These are phyloP conservation scores for Helicoverpa assulta DNA, from an alignment of 2,888 invertebrate genomes.

Conservation along the genomic window DNA sequence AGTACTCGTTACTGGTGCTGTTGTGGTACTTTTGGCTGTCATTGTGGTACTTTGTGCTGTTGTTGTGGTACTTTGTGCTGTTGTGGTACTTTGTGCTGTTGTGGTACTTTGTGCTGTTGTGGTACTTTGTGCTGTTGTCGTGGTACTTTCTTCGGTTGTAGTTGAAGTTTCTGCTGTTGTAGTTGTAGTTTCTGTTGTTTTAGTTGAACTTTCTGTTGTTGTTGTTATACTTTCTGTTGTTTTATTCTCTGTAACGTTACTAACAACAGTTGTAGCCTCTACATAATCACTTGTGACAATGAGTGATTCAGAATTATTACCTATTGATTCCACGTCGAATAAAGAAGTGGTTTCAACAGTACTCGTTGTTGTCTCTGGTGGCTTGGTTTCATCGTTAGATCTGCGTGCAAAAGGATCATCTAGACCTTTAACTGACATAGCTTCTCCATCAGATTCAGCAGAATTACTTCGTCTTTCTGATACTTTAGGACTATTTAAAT, in stretches of 20 bases:
- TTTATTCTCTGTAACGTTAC: not conserved
- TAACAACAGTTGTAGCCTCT: not conserved
- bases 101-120: not conserved
- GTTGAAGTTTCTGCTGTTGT: not conserved
- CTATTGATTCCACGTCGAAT: not conserved
- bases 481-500: not conserved
- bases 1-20: too few relatives aligned
- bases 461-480: slow-evolving; percentile 13
- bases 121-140: not conserved
- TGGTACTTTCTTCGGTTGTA: not conserved
- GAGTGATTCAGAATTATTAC: slow-evolving; percentile 1
- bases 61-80: too few relatives aligned
- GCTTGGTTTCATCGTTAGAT: not conserved
- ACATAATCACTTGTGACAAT: not conserved
- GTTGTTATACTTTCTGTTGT: slow-evolving; percentile 1
- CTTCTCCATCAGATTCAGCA: slow-evolving; percentile 31
- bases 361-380: not conserved
- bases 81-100: not conserved
- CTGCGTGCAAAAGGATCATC: slow-evolving; percentile 9
- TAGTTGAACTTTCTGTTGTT: not conserved
- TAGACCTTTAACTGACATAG: slow-evolving; percentile 50
- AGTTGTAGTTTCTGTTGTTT: not conserved
- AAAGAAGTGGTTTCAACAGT: not conserved
- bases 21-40: too few relatives aligned
- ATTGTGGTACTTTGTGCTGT: too few relatives aligned